Conservation (phyloP, 2,888 invertebrate species). For the Drosophila pseudotalamancana region DNA sequence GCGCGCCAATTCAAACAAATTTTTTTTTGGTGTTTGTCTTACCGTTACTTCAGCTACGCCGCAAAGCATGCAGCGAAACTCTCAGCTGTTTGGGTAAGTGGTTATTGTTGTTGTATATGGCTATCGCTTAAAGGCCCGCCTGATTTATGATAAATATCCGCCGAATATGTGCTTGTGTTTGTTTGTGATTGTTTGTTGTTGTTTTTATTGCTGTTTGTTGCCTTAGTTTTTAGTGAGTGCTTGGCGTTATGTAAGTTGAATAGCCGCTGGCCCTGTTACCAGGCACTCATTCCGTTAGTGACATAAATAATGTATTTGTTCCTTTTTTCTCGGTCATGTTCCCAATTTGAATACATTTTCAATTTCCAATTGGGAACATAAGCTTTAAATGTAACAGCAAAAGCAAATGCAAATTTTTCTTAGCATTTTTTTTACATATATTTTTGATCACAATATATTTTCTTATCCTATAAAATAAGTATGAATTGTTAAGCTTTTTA, state of each 20-base stretch:
- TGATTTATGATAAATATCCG: conserved; percentile 36
- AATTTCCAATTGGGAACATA: not conserved
- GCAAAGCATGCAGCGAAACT: conserved; percentile 50
- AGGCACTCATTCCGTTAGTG: conserved; percentile 31
- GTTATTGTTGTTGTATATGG: conserved; percentile 3
- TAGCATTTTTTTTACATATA: no score
- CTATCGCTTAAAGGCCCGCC: conserved; percentile 6
- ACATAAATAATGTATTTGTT: conserved; percentile 38
- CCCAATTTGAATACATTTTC: conserved; percentile 4
- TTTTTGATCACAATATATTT: no score
- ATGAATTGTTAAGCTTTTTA: no score
- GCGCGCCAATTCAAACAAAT: conserved; percentile 46
- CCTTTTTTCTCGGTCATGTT: not conserved
- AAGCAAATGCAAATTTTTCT: not conserved
- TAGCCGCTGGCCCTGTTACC: conserved; percentile 37
- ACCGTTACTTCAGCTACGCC: conserved; percentile 15
- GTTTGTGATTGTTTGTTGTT: conserved; percentile 12
- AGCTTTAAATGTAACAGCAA: not conserved
- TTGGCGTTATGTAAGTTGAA: conserved; percentile 48
- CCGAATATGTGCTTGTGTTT: conserved; percentile 6
- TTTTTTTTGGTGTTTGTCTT: conserved; percentile 20
- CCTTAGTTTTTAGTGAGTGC: conserved; percentile 22
- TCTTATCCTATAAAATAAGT: no score
- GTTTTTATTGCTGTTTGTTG: conserved; percentile 21
- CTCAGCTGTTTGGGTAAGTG: conserved; percentile 37